These are phyloP conservation scores for Podocnemis expansa DNA, from an alignment of 2,113 vertebrate species.

Conservation along the genomic window DNA sequence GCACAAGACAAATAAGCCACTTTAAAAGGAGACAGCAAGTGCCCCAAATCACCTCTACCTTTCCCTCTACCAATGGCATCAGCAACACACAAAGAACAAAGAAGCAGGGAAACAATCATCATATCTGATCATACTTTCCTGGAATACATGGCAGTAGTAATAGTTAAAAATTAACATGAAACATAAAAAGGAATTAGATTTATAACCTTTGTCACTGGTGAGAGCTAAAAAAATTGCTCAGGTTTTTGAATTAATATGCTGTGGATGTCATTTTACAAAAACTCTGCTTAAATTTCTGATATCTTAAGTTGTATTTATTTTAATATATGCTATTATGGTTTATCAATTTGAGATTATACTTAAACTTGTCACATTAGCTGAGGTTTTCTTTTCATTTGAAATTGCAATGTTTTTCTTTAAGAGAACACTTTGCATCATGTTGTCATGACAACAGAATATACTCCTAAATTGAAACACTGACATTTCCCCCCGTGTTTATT, in stretches of 20 bases:
- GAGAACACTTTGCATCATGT: constrained; percentile 72
- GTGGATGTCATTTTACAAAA: neutral
- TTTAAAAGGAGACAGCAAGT: neutral
- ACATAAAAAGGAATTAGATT: neutral
- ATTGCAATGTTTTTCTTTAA: constrained; percentile 70
- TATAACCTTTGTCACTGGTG: constrained; percentile 12
- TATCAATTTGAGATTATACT: constrained; percentile 44
- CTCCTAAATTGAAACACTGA: constrained; percentile 69
- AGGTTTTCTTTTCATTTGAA: constrained; percentile 65
- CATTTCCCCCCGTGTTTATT: constrained; percentile 66
- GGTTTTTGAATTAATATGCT: neutral
- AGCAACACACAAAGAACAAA: neutral
- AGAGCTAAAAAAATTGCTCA: neutral
- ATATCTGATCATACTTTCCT: neutral
- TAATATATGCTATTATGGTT: constrained; percentile 34
- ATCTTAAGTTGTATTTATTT: neutral
- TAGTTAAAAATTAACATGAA: neutral
- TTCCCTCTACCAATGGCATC: neutral
- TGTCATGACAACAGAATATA: constrained; percentile 78
- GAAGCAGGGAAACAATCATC: neutral
- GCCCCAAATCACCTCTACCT: neutral
- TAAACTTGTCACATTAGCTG: constrained; percentile 52
- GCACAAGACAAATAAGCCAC: too few relatives aligned
- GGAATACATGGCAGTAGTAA: constrained; percentile 14
- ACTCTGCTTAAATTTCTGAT: neutral